Evolutionary conservation across 2,113 vertebrate genomes (phyloP).

Genomic region (human (Homo sapiens)): DNA sequence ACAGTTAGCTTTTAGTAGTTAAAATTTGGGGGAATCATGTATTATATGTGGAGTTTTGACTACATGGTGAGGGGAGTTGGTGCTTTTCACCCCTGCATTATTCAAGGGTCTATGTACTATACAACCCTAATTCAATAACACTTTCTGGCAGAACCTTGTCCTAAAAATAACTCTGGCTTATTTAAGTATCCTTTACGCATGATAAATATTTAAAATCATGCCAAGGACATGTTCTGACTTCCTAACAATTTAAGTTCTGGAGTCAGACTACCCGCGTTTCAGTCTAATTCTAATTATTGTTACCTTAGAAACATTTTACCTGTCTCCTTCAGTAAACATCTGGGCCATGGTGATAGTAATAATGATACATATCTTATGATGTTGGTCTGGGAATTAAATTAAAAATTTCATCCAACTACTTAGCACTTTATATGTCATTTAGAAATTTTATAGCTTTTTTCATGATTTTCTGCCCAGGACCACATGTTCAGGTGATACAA

Average conservation of each 20-base stretch:
- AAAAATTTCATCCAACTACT: constrained; percentile 17
- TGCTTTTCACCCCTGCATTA: neutral
- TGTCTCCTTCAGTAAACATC: neutral
- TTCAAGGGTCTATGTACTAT: neutral
- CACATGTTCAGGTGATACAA: neutral
- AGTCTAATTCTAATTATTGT: neutral
- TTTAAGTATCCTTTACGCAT: neutral
- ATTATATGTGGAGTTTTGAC: neutral
- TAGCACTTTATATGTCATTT: neutral
- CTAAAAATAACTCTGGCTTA: neutral
- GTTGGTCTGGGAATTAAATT: neutral
- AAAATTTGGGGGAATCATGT: neutral
- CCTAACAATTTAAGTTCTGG: neutral
- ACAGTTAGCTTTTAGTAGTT: neutral
- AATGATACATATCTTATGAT: neutral
- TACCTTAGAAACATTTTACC: neutral
- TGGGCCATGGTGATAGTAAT: neutral
- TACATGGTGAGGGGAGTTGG: neutral
- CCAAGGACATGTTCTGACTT: neutral
- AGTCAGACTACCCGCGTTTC: neutral
- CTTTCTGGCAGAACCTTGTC: neutral
- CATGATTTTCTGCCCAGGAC: neutral
- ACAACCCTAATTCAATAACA: neutral
- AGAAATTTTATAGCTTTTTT: neutral
- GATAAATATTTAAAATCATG: neutral